These are phyloP conservation scores for human DNA, from an alignment of 2,113 vertebrate species.

Conservation along the genomic window GRCh38 chr15:29868501-29869000, in stretches of 20 bases:
- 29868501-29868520: accelerated
- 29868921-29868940: not conserved
- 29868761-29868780: not conserved
- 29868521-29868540: not conserved
- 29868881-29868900: not conserved
- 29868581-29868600: not conserved
- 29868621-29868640: not conserved
- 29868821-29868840: not conserved
- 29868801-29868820: not conserved
- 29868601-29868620: not conserved
- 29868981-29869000: not conserved
- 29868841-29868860: not conserved
- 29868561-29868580: not conserved
- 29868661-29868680: not conserved
- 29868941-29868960: not conserved
- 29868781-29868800: not conserved
- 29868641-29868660: not conserved
- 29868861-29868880: not conserved
- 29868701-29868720: not conserved
- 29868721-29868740: not conserved
- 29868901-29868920: not conserved
- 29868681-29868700: not conserved
- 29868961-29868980: not conserved
- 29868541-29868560: not conserved
- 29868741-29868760: not conserved